Percentiles rank a stretch among this genome's conserved stretches.
Evolutionary conservation across 2,113 vertebrate species (phyloP).

Genomic region (Syngnathus floridae): DNA sequence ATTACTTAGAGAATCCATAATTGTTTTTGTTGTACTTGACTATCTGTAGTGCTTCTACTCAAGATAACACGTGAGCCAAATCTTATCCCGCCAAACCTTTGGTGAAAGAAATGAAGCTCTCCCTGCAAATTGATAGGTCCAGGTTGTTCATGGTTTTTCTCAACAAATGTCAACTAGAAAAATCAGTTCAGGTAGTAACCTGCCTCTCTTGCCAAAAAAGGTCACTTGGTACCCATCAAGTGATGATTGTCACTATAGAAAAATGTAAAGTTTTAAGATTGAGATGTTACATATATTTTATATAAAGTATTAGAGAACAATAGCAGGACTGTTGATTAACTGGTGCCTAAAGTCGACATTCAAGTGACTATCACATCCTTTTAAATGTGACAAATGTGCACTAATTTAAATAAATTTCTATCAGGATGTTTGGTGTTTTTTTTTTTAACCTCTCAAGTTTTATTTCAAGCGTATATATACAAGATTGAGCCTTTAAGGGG

Average conservation of each 20-base stretch:
- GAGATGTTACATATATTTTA: not conserved
- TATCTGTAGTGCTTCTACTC: not conserved
- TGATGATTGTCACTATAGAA: not conserved
- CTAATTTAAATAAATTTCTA: slow-evolving; percentile 1
- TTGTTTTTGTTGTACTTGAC: too few species aligned
- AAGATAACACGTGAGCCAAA: too few species aligned
- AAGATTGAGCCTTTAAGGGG: not conserved
- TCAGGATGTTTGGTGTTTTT: too few species aligned
- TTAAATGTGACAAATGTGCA: slow-evolving; percentile 2
- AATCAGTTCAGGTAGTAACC: not conserved
- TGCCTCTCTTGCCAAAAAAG: not conserved
- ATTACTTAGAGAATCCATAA: not conserved
- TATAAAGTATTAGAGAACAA: not conserved
- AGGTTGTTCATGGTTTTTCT: too few species aligned
- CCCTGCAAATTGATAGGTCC: not conserved
- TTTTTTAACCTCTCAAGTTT: too few species aligned
- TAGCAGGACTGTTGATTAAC: slow-evolving; percentile 4
- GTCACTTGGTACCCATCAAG: not conserved
- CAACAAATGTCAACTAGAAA: not conserved
- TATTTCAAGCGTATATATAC: not conserved
- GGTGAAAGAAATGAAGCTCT: not conserved
- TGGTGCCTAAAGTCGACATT: not conserved
- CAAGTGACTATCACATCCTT: not conserved
- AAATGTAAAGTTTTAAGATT: too few species aligned
- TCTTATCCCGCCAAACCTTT: not conserved